Conservation (phyloP, 1,140 invertebrate genomes). For the Lethocerus indicus region DNA sequence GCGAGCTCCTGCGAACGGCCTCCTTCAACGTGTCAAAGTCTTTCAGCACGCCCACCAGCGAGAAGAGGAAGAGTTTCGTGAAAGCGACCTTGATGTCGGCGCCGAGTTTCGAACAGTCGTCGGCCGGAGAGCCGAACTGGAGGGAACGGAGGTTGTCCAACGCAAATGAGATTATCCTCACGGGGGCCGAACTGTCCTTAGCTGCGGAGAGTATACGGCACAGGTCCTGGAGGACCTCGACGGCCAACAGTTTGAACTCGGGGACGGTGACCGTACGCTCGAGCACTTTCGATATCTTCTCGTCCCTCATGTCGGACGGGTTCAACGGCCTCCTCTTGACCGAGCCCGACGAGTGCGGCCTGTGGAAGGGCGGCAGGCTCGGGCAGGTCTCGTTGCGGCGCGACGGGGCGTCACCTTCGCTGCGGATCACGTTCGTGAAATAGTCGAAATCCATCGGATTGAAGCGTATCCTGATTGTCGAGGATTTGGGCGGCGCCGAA, state of each 20-base stretch:
- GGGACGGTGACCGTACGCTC: slow-evolving; percentile 31
- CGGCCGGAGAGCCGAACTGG: slow-evolving; percentile 39
- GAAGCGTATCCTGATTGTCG: slow-evolving; percentile 33
- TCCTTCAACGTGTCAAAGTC: too few relatives aligned
- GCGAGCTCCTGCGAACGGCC: too few relatives aligned
- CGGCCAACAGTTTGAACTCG: slow-evolving; percentile 36
- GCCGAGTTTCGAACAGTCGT: too few relatives aligned
- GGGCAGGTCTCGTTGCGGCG: slow-evolving; percentile 17
- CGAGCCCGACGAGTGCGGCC: slow-evolving; percentile 9
- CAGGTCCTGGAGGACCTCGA: slow-evolving; percentile 37
- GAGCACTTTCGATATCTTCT: slow-evolving; percentile 32
- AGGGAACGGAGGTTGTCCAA: slow-evolving; percentile 37
- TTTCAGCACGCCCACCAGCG: too few relatives aligned
- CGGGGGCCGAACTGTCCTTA: too few relatives aligned
- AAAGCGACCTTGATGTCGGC: too few relatives aligned
- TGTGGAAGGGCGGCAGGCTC: too few relatives aligned
- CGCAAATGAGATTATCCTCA: slow-evolving; percentile 40
- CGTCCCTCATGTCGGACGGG: slow-evolving; percentile 33
- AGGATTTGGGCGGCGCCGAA: slow-evolving; percentile 3
- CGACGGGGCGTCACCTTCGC: slow-evolving; percentile 38
- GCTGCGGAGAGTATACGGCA: too few relatives aligned
- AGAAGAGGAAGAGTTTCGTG: too few relatives aligned
- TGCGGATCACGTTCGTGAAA: slow-evolving; percentile 35
- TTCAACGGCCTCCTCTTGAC: slow-evolving; percentile 20
- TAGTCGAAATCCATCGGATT: slow-evolving; percentile 47